Percentiles rank a stretch among this genome's conserved stretches.
Conservation (phyloP, 2,797 vertebrate species). For the Gobio occitaniae region DNA sequence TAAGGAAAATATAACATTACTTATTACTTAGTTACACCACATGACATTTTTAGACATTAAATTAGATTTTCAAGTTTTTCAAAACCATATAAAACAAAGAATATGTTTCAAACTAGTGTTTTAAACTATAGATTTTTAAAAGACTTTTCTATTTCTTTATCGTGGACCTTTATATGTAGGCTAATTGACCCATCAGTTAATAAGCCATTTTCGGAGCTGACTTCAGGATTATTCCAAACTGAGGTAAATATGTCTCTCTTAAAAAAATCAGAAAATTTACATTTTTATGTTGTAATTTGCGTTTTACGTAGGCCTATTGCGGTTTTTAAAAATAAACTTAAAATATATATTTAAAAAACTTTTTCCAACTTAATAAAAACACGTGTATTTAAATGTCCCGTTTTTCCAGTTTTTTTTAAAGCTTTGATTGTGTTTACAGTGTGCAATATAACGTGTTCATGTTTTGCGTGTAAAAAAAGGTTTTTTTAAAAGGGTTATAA, state of each 20-base stretch:
- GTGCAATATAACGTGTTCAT: too few species aligned
- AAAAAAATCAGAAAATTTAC: not conserved
- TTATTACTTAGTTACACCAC: not conserved
- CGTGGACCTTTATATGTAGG: not conserved
- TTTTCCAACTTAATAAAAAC: not conserved
- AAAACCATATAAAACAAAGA: not conserved
- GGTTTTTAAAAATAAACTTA: too few species aligned
- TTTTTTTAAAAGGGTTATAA: not conserved
- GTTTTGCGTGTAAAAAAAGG: too few species aligned
- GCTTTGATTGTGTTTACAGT: too few species aligned
- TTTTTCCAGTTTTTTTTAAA: too few species aligned
- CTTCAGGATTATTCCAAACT: constrained; percentile 21
- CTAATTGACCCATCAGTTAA: not conserved
- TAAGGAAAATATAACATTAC: too few species aligned
- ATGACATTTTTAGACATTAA: not conserved
- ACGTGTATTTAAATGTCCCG: not conserved
- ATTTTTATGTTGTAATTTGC: not conserved
- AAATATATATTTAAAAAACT: too few species aligned
- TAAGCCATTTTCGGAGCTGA: not conserved
- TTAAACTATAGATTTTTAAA: not conserved
- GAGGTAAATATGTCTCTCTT: not conserved
- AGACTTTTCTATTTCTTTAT: not conserved
- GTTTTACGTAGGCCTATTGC: not conserved
- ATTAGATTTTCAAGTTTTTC: not conserved
- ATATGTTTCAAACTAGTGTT: not conserved